Percentiles rank a stretch among this genome's conserved stretches.
Conservation (phyloP, 2,113 vertebrate genomes). For the Uropsilus gracilis region DNA sequence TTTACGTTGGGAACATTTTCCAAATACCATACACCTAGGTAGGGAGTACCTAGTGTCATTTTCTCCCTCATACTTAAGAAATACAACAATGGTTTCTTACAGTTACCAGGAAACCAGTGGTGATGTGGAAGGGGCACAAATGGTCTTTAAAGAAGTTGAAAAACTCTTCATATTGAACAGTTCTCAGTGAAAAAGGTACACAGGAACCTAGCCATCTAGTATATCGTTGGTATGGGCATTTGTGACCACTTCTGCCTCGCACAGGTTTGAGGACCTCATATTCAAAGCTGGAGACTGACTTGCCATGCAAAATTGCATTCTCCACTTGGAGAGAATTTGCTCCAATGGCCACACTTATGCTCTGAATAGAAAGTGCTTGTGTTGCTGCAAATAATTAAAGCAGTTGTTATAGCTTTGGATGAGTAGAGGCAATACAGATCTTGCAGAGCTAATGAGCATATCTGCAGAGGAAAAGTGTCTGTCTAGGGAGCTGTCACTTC, state of each 20-base stretch:
- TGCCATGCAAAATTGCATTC: not conserved
- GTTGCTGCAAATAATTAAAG: not conserved
- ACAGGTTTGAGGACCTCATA: too few relatives aligned
- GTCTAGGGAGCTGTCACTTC: not conserved
- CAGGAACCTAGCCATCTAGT: not conserved
- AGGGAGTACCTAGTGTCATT: too few relatives aligned
- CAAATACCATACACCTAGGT: not conserved
- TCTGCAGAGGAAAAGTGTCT: not conserved
- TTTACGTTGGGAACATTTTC: not conserved
- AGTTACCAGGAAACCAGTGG: conserved; percentile 98
- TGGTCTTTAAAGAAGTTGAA: conserved; percentile 96
- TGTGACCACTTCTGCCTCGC: accelerated
- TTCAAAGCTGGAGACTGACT: not conserved
- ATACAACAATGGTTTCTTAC: conserved; percentile 59
- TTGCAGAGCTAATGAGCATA: too few relatives aligned
- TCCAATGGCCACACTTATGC: accelerated
- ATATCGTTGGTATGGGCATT: accelerated
- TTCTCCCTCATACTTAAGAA: not conserved
- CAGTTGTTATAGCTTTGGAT: not conserved
- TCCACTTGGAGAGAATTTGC: not conserved
- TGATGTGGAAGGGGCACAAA: conserved; percentile 91
- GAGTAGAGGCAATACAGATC: not conserved
- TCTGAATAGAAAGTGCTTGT: not conserved
- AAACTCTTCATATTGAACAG: conserved; percentile 99
- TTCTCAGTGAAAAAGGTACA: conserved; percentile 97